Base-by-base conservation (phyloP, 2,113 vertebrate genomes). In the Pseudopipra pipra region DNA sequence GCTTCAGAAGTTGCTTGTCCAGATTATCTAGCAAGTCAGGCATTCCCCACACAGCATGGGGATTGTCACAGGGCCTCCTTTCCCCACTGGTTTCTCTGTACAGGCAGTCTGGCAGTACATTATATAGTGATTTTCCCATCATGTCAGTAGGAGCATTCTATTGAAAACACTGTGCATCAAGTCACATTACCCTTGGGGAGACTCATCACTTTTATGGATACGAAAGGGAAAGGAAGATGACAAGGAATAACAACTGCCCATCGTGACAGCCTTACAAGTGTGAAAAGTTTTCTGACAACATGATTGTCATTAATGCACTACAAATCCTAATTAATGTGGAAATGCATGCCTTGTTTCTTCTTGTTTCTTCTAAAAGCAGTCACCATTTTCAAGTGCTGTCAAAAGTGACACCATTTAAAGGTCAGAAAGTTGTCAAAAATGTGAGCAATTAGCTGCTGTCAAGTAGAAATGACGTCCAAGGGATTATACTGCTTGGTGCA, bases 291-390 rank as follows among this genome's bases (percentile, higher is more conserved):
- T 75, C 37, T 90, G 87, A 90, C 87, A 94, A 79, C 33, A 70
- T 74, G 70, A 95, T 67, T 95, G 91, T 87, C 78, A 87, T 92
- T 84, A 91, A 95, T 74, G 83, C 28, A 82, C 72, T 87, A 78
- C 77, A 85, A 90, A 90, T 85, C 44, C 92, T 95, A 92, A 93
- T 95, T 95, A 90, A 85, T 47, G 78, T 76, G 35, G 70, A 95
- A 86, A 95, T 51, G 35, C 61, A 61, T 30, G 72, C 15, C n/a
- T 91, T 63, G 28, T 77, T 93, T 85, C 41, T 73, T 83, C 78
- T 87, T 82, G 17, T 39, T 51, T 80, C 52, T 52, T 80, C 51
- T 90, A 77, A 88, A 87, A 87, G 43, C 59, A 88, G 72, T 52
- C 82, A 87, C 81, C 22, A 54, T 78, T 91, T 92, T 86, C 72